Evolutionary conservation across 2,113 vertebrate species (phyloP).

Genomic region (Megaceryle maxima): DNA sequence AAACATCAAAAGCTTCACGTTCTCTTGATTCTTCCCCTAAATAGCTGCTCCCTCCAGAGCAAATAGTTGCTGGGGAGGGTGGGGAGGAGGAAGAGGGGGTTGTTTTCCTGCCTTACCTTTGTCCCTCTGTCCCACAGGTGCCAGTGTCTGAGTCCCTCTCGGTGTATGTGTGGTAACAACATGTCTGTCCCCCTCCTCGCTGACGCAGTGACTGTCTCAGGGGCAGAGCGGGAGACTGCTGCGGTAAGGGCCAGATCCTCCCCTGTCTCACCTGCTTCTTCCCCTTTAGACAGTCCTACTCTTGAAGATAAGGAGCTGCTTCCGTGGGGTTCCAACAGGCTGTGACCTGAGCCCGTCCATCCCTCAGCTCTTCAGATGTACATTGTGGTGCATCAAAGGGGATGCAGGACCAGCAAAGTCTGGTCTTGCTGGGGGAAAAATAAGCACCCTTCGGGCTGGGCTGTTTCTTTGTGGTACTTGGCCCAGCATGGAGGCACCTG

Average conservation of each 20-base stretch:
- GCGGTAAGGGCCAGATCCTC: conserved; percentile 81
- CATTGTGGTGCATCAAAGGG: neutral
- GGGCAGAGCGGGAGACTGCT: conserved; percentile 94
- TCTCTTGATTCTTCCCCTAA: neutral
- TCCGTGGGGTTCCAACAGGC: accelerated
- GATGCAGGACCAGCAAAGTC: neutral
- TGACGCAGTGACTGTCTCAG: conserved; percentile 94
- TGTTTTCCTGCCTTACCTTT: neutral
- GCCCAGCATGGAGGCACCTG: accelerated
- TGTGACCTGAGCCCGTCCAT: accelerated
- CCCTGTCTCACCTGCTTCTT: neutral
- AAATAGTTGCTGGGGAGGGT: neutral
- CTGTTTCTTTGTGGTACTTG: neutral
- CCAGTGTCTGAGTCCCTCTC: conserved; percentile 77
- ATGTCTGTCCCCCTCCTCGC: conserved; percentile 99
- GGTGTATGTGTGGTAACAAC: conserved; percentile 99
- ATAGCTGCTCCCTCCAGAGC: neutral
- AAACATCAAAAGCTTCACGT: neutral
- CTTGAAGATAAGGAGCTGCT: neutral
- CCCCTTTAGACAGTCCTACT: neutral
- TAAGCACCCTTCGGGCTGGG: neutral
- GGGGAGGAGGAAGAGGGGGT: too few species aligned
- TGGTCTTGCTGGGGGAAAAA: neutral
- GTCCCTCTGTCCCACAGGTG: conserved; percentile 50
- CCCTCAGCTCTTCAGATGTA: neutral